Conservation (phyloP, 2,113 vertebrate species). For the Corydoras sp. region DNA sequence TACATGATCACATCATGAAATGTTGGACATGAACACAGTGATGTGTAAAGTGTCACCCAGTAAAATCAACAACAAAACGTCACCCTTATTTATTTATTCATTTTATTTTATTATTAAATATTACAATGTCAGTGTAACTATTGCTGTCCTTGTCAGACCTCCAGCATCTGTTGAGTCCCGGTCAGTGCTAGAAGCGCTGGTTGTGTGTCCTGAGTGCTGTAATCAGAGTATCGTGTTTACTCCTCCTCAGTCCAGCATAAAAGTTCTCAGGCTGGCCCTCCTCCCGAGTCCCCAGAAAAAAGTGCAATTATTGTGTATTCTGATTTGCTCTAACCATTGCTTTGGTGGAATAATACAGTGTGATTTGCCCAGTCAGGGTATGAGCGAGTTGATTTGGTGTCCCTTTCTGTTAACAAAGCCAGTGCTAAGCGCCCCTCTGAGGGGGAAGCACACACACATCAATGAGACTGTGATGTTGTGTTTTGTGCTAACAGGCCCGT, state of each 20-base stretch:
- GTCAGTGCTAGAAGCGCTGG: constrained; percentile 13
- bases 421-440: constrained; percentile 84
- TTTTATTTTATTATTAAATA: too few relatives aligned
- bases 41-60: too few relatives aligned
- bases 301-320: constrained; percentile 96
- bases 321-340: constrained; percentile 86
- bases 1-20: too few relatives aligned
- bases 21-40: too few relatives aligned
- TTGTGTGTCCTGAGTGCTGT: constrained; percentile 53
- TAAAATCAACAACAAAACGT: too few relatives aligned
- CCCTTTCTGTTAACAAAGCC: constrained; percentile 98
- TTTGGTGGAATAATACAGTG: constrained; percentile 94
- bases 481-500: constrained; percentile 98
- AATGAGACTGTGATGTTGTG: constrained; percentile 91
- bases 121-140: not conserved
- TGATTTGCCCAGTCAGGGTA: constrained; percentile 98
- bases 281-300: constrained; percentile 77
- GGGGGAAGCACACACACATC: constrained; percentile 83
- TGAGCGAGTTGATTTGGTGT: constrained; percentile 97
- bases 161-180: constrained; percentile 3
- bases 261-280: constrained; percentile 77
- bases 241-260: constrained; percentile 63
- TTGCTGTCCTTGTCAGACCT: not conserved
- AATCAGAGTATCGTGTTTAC: constrained; percentile 69
- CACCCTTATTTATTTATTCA: too few relatives aligned